Evolutionary conservation across 1,140 invertebrate species (phyloP), one percentile per base, ranked within the genome.

Genomic region (Homarus americanus): DNA sequence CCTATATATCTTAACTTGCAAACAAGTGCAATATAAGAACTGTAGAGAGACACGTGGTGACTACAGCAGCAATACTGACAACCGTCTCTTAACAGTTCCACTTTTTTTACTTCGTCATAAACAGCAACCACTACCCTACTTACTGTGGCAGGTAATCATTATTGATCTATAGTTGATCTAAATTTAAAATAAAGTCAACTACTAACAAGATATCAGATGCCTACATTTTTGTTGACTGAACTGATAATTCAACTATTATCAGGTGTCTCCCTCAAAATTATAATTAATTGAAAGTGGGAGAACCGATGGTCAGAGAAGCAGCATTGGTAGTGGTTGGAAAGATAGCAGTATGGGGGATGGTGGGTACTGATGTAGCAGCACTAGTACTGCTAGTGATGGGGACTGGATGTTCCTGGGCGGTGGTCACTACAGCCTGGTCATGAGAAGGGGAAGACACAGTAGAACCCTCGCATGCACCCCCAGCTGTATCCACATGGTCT

Each of bases 1-100:
- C 38, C 38, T 72, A 15, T 24, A 83, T 66, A 83, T 69, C 20
- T 20, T 1, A 72, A 41, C n/a, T 28, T 82, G 12, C n/a, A 58
- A 38, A 58, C 24, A 38, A 83, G 32, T 83, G 53, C 58, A 83
- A 24, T 24, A 83, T n/a, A 69, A 58, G 44, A 58, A 58, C 80
- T 66, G 53, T 84, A n/a, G 2, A 34, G n/a, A 63, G 44, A 36
- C 53, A 72, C 73, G 24, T 17, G 20, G 63, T 85, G 82, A 85
- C 83, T 86, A 86, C 72, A 40, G 72, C 69, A 49, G 41, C 72
- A 44, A 75, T 44, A 41, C 41, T 86, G 69, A 86, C 41, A 53
- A 9, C 36, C 5, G 34, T 24, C 4, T 36, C 24, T 44, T 38
- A 36, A 20, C 10, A 38, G 7, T 69, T 58, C 49, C 20, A 5